Percentiles rank a stretch among this genome's conserved stretches.
Conservation (phyloP, 2,113 vertebrate species). For the Lathamus discolor region DNA sequence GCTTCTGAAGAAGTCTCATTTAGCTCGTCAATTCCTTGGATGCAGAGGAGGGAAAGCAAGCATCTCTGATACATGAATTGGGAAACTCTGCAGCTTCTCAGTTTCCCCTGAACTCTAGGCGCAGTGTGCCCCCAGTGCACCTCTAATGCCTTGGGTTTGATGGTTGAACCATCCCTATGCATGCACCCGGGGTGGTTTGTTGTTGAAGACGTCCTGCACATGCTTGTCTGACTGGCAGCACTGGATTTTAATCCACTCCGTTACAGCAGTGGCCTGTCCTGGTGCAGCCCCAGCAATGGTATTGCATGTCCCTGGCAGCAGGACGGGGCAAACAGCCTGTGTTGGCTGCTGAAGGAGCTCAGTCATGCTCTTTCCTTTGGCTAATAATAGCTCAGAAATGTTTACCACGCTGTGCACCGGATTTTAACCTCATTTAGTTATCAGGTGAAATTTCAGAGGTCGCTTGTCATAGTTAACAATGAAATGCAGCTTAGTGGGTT, state of each 20-base stretch:
- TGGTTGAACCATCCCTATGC: background rate
- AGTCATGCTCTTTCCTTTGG: background rate
- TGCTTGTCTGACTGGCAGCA: background rate
- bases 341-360: background rate
- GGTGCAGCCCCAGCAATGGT: background rate
- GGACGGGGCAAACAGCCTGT: background rate
- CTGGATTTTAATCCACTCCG: background rate
- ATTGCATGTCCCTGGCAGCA: background rate
- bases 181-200: background rate
- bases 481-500: accelerated
- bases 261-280: background rate
- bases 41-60: background rate
- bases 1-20: background rate
- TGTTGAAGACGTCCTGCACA: background rate
- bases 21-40: background rate
- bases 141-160: accelerated
- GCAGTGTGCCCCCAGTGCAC: accelerated
- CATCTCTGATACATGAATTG: accelerated
- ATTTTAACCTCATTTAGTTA: background rate
- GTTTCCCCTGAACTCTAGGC: background rate
- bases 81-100: accelerated
- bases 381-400: background rate
- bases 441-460: background rate
- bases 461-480: accelerated
- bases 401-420: accelerated